Conservation (phyloP, 2,797 vertebrate species). For the Aulostomus chinensis region DNA sequence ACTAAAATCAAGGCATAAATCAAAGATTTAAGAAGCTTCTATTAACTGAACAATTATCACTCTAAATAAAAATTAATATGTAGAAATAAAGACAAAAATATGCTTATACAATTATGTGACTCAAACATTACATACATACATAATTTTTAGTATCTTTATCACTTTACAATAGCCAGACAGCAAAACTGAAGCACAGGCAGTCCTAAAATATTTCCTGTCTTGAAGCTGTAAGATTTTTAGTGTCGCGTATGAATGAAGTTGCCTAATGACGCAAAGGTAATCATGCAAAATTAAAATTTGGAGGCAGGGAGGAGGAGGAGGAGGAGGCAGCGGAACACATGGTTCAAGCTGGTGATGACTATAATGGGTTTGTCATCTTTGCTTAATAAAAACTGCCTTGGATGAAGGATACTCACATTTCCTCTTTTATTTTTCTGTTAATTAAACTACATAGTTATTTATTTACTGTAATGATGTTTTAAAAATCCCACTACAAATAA, state of each 20-base stretch:
- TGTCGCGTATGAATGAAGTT: slow-evolving; percentile 89
- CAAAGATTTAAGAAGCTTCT: slow-evolving; percentile 42
- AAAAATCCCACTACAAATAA: too few relatives aligned
- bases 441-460: slow-evolving; percentile 91
- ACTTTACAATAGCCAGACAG: slow-evolving; percentile 18
- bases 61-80: slow-evolving; percentile 59
- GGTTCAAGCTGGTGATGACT: slow-evolving; percentile 87
- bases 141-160: slow-evolving; percentile 19
- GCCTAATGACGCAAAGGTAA: slow-evolving; percentile 99
- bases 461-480: too few relatives aligned
- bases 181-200: slow-evolving; percentile 72
- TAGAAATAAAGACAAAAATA: slow-evolving; percentile 48
- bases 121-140: slow-evolving; percentile 29
- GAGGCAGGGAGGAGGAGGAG: slow-evolving; percentile 60
- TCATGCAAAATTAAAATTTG: slow-evolving; percentile 99
- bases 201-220: slow-evolving; percentile 90
- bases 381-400: slow-evolving; percentile 94
- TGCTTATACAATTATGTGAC: slow-evolving; percentile 63
- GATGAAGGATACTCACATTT: slow-evolving; percentile 84
- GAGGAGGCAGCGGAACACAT: slow-evolving; percentile 78
- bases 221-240: slow-evolving; percentile 88
- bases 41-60: slow-evolving; percentile 60
- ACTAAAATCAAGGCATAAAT: slow-evolving; percentile 69
- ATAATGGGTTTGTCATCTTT: slow-evolving; percentile 89
- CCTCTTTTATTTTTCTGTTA: slow-evolving; percentile 89